phyloP scores from a whole-genome alignment of 2,113 vertebrate species.

The Lipophrys pholis region DNA sequence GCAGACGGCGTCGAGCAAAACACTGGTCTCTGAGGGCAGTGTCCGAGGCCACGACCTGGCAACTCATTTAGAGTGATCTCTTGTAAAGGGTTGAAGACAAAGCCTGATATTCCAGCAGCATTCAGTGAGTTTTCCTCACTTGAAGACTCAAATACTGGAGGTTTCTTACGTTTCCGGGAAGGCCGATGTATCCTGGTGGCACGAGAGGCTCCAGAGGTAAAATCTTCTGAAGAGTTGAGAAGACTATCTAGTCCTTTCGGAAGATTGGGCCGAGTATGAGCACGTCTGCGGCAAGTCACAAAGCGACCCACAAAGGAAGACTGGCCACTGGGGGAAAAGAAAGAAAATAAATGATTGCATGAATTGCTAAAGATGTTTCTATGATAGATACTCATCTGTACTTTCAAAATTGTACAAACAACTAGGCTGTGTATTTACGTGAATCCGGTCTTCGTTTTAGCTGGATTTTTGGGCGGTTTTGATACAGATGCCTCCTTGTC shows the following conservation, averaged over 20 bases:
- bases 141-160: not conserved
- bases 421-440: constrained; percentile 37
- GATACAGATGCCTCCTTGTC: constrained; percentile 28
- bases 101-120: constrained; percentile 7
- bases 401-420: not conserved
- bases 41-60: constrained; percentile 34
- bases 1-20: constrained; percentile 78
- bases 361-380: not conserved
- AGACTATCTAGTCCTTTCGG: not conserved
- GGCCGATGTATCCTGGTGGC: not conserved
- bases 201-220: constrained; percentile 6
- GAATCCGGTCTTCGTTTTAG: constrained; percentile 10
- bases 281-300: constrained; percentile 66
- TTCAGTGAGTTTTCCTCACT: constrained; percentile 54
- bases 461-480: not conserved
- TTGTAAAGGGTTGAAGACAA: constrained; percentile 9
- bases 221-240: constrained; percentile 76
- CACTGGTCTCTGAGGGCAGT: constrained; percentile 57
- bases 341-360: not conserved
- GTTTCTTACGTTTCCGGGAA: constrained; percentile 14
- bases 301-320: constrained; percentile 46
- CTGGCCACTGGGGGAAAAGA: constrained; percentile 37
- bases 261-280: constrained; percentile 5
- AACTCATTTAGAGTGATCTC: constrained; percentile 65
- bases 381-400: not conserved